Evolutionary conservation across 2,113 vertebrate genomes (phyloP).

Genomic region (Tetrao urogallus): DNA sequence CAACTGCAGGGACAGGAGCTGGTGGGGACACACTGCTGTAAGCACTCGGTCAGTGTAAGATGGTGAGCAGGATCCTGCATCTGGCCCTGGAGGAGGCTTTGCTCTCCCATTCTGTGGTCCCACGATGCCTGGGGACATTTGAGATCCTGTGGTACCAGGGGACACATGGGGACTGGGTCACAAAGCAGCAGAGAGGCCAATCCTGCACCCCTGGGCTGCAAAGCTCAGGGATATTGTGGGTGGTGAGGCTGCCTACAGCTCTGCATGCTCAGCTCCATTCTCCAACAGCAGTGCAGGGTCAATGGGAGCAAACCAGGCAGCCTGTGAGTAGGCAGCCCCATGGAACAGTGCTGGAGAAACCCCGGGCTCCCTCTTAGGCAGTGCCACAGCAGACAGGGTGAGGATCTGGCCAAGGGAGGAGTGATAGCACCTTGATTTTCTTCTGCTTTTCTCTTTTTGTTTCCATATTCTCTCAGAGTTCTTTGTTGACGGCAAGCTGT

Average conservation of each 20-base stretch:
- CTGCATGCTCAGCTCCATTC: background rate
- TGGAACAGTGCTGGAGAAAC: fast-evolving
- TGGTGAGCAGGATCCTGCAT: background rate
- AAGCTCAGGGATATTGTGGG: background rate
- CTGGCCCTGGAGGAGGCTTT: background rate
- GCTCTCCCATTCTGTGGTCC: background rate
- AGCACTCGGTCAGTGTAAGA: fast-evolving
- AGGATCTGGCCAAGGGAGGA: background rate
- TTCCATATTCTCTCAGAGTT: background rate
- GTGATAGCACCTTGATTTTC: background rate
- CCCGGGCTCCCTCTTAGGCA: background rate
- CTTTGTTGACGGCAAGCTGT: slow-evolving; percentile 41
- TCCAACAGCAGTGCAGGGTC: background rate
- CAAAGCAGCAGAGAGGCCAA: fast-evolving
- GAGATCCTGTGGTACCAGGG: background rate
- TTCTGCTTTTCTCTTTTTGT: background rate
- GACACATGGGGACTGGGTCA: fast-evolving
- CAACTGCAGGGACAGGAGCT: fast-evolving
- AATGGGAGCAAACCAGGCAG: background rate
- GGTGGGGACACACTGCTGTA: fast-evolving
- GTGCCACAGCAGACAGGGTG: background rate
- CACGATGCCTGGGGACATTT: background rate
- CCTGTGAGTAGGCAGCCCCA: background rate
- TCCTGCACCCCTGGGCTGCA: background rate
- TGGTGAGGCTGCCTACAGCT: background rate